Base-by-base conservation (phyloP, 2,113 vertebrate genomes). In the Pomatostomus ruficeps region DNA sequence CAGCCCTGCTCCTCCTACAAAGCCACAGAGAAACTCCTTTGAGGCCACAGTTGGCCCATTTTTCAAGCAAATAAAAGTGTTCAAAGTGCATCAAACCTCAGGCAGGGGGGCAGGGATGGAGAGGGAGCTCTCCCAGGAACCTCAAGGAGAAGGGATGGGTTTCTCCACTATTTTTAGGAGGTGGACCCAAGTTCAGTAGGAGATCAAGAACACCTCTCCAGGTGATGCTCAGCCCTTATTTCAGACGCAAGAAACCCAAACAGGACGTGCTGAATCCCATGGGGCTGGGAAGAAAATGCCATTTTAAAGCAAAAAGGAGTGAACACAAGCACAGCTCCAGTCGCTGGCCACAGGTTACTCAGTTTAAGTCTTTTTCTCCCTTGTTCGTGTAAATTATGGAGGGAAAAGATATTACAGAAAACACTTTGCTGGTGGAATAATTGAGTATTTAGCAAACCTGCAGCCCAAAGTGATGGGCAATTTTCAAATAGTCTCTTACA, bases 271-370 rank as follows among this genome's bases (percentile, higher is more conserved):
- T 51, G 22, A 28, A 21, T 12, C 26, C 10, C 12, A 16, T 2
- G 1, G 12, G 25, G 16, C 48, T 61, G 59, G 22, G 49, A 48
- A 54, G 28, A 59, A 68, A 12, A 28, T 2, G 28, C 1, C 2
- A 24, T 45, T 67, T 55, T 45, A 48, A 48, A 72, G 35, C 21
- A 46, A 48, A 74, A 40, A 35, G 23, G 31, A 83, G 16, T 0
- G 1, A 80, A 63, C 13, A 14, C 1, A 0, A 57, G 28, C 66
- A 35, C 33, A 54, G 29, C 59, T 76, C 46, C 0, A 8, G 28
- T 16, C 2, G 0, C 14, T 62, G 38, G 10, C 16, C 1, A 1
- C 40, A 26, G 7, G 16, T 70, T 45, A 35, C 23, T 59, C 74
- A 31, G 11, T 26, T 86, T 21, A 14, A 31, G 19, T 74, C 6